A percentile compares a stretch with the other conserved stretches of the same genome.
phyloP scores from a whole-genome alignment of 92 coral and sea anemone species.

The Anthopleura xanthogrammica region DNA sequence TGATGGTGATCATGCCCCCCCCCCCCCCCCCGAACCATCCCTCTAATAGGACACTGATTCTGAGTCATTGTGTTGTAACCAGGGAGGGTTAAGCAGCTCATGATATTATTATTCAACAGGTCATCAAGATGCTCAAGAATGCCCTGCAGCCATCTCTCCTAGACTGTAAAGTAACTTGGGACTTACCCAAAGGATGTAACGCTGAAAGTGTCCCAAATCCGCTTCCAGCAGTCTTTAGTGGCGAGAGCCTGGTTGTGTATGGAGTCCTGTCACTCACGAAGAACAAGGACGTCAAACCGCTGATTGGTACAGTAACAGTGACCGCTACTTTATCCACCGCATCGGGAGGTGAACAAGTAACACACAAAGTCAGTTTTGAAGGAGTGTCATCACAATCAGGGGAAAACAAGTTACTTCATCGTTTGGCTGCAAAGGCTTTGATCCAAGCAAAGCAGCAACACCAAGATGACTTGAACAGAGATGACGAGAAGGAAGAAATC shows the following conservation, averaged over 20 bases:
- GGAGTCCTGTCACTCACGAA: constrained; percentile 22
- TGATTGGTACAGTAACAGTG: background rate
- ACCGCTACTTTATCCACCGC: constrained; percentile 1
- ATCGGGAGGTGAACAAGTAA: background rate
- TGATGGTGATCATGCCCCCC: background rate
- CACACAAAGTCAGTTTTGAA: constrained; percentile 1
- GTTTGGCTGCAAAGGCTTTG: constrained; percentile 67
- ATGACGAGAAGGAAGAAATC: constrained; percentile 14
- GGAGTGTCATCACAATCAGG: background rate
- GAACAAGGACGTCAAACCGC: background rate
- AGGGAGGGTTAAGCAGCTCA: background rate
- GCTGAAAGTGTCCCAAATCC: constrained; percentile 52
- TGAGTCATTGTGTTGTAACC: background rate
- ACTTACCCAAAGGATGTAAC: constrained; percentile 41
- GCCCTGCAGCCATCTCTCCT: constrained; percentile 60
- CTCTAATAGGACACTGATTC: background rate
- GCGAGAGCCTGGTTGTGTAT: constrained; percentile 53
- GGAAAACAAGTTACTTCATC: constrained; percentile 39
- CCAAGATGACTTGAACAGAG: constrained; percentile 6
- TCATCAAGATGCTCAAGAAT: constrained; percentile 62
- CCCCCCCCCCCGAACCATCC: background rate
- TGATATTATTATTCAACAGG: constrained; percentile 21
- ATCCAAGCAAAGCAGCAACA: constrained; percentile 64
- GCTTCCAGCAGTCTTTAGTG: constrained; percentile 63
- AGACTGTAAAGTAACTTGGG: constrained; percentile 42